Evolutionary conservation across 2,888 invertebrate genomes (phyloP).

Genomic region (Zaprionus obscuricornis): DNA sequence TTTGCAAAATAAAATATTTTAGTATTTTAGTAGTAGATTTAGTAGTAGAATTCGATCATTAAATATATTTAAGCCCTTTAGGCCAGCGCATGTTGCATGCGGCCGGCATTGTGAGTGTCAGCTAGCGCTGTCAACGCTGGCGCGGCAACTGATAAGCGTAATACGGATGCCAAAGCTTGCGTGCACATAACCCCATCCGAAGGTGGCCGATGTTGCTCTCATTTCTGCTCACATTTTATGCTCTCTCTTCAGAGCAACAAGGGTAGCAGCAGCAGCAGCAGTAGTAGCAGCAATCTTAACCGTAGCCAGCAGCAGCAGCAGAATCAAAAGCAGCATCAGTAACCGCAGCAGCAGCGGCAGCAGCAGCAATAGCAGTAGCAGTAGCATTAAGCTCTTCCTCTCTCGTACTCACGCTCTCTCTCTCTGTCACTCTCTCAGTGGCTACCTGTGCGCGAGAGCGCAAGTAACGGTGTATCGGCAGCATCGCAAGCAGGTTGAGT

Average conservation of each 20-base stretch:
- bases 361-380: slow-evolving; percentile 11
- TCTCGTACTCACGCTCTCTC: slow-evolving; percentile 13
- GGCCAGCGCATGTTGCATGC: slow-evolving; percentile 11
- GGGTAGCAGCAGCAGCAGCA: slow-evolving; percentile 36
- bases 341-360: slow-evolving; percentile 5
- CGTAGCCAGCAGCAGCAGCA: slow-evolving; percentile 8
- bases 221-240: slow-evolving; percentile 8
- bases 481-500: slow-evolving; percentile 33
- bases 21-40: no score
- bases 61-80: no score
- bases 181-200: slow-evolving; percentile 53
- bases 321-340: not conserved
- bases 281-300: no score
- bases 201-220: slow-evolving; percentile 26
- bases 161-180: slow-evolving; percentile 56
- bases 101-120: slow-evolving; percentile 14
- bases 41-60: no score
- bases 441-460: slow-evolving; percentile 54
- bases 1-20: no score
- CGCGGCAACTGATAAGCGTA: slow-evolving; percentile 61
- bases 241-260: slow-evolving; percentile 14
- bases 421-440: slow-evolving; percentile 20
- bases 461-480: slow-evolving; percentile 39
- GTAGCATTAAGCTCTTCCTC: slow-evolving; percentile 7
- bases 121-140: slow-evolving; percentile 50